Evolutionary conservation across 2,888 invertebrate genomes (phyloP).

Genomic region (Acleris emargana): DNA sequence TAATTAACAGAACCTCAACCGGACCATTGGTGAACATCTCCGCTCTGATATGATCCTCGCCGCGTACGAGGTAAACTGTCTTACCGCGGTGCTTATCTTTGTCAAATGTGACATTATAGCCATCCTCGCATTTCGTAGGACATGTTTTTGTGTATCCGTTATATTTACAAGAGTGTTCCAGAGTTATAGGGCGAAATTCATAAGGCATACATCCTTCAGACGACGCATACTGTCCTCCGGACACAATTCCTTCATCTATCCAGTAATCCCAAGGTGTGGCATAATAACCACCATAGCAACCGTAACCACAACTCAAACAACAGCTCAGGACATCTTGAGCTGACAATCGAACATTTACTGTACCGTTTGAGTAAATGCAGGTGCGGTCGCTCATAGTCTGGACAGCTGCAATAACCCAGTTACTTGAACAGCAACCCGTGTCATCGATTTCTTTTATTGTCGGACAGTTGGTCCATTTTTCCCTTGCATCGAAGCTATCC

Average conservation of each 20-base stretch:
- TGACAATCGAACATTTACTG: conserved; percentile 89
- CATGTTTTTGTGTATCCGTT: conserved; percentile 90
- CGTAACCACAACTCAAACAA: conserved; percentile 89
- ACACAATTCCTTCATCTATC: conserved; percentile 92
- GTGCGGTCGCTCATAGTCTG: conserved; percentile 95
- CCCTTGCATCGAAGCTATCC: conserved; percentile 90
- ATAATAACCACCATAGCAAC: conserved; percentile 91
- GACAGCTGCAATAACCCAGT: conserved; percentile 96
- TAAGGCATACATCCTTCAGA: conserved; percentile 94
- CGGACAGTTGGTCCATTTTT: conserved; percentile 93
- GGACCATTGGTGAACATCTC: conserved; percentile 94
- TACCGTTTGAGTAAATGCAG: conserved; percentile 91
- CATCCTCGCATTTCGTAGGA: conserved; percentile 84
- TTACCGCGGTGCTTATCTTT: conserved; percentile 90
- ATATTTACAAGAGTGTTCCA: not conserved
- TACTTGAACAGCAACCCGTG: conserved; percentile 96
- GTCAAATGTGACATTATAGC: conserved; percentile 87
- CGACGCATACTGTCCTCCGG: conserved; percentile 92
- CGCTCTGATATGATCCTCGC: conserved; percentile 87
- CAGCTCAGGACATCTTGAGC: conserved; percentile 94
- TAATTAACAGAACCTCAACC: conserved; percentile 94
- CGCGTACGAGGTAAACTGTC: conserved; percentile 84
- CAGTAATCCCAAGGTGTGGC: conserved; percentile 94
- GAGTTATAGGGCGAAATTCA: conserved; percentile 76
- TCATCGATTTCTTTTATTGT: conserved; percentile 92